These are phyloP conservation scores for Melanchra persicariae DNA, from an alignment of 2,888 invertebrate genomes.

Conservation along the genomic window DNA sequence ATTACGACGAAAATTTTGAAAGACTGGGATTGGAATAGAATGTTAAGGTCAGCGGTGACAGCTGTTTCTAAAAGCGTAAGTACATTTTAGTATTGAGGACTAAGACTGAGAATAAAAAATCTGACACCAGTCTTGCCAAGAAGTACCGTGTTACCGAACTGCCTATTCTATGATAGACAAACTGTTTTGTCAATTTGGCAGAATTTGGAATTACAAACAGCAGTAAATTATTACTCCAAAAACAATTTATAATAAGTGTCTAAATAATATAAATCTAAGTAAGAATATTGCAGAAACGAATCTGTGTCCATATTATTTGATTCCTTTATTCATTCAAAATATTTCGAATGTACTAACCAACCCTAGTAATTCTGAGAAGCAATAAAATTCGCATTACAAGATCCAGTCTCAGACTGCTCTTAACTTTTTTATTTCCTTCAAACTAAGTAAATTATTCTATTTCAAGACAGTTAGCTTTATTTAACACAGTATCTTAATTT, in stretches of 20 bases:
- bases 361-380: conserved; percentile 5
- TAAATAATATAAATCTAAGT: too few species aligned
- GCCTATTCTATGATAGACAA: too few species aligned
- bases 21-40: background rate
- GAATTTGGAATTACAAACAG: too few species aligned
- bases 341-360: background rate
- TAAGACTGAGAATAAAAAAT: background rate
- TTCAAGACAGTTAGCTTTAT: too few species aligned
- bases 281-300: too few species aligned
- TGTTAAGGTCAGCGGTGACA: conserved; percentile 13
- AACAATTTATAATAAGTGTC: too few species aligned
- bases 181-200: too few species aligned
- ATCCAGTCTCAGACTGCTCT: background rate
- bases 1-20: conserved; percentile 29
- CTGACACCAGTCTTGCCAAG: too few species aligned
- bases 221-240: too few species aligned
- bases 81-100: conserved; percentile 1
- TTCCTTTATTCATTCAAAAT: too few species aligned
- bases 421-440: background rate
- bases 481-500: background rate
- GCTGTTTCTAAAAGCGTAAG: background rate
- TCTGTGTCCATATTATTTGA: too few species aligned
- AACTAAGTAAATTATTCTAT: background rate
- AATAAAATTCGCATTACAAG: conserved; percentile 28
- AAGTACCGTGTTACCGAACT: too few species aligned